Base-by-base conservation (phyloP, 2,888 invertebrate genomes). In the Cheilosia scutellata region DNA sequence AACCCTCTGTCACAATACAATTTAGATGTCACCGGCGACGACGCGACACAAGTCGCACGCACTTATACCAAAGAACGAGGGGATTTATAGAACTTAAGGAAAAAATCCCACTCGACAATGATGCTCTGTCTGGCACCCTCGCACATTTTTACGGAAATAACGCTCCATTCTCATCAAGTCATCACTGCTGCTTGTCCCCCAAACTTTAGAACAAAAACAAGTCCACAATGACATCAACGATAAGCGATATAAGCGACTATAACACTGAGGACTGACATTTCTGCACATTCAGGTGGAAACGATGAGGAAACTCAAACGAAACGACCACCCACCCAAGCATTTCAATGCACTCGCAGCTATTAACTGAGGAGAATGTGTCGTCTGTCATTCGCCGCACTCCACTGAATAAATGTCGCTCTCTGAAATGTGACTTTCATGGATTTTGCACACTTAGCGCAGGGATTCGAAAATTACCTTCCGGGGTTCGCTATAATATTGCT, bases 21-120 rank as follows among this genome's bases (percentile, higher is more conserved):
- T 47, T 65, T 58, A 76, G 66, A 76, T 76, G 66, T 47, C 47
- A 57, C 47, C 40, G 55, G 11, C 37, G 55, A 37, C 40, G 55
- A 11, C 37, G 55, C 57, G 75, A 65, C 75, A 76, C 66, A 76
- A 76, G 58, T 76, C 68, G 5, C 76, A 76, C 76, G 76, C 76
- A 76, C 68, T 76, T 76, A 47, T 49, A 5, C 29, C 4, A 0
- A 68, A 44, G 27, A 51, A 47, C 37, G 31, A 60, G 42, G 37
- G 51, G 68, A 58, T 27, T 68, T 60, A 6, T 55, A 42, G n/a
- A 72, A 29, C 40, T 20, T 2, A 20, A 20, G 29, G 58, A 58
- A 33, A 58, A 55, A 65, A 44, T 75, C 33, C 63, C 55, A 63
- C 44, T 63, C 55, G 55, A 51, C 71, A 72, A 42, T 53, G 62